phyloP scores from a whole-genome alignment of 2,888 invertebrate genomes.

The Carabus problematicus region DNA sequence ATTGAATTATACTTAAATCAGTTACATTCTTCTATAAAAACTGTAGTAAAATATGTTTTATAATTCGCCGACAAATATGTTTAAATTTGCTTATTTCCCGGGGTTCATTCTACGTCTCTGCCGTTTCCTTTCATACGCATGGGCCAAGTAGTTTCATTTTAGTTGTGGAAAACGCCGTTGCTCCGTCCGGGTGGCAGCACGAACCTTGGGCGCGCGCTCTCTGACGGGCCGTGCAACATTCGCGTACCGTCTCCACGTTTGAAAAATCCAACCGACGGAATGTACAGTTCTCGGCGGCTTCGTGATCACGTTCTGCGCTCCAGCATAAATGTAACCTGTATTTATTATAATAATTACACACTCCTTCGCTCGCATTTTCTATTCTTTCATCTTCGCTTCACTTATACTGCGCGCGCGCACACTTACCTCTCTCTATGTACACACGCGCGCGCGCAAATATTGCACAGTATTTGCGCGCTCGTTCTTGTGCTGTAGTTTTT shows the following conservation, averaged over 20 bases:
- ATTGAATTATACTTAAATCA: too few relatives aligned
- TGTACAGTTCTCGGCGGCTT: constrained; percentile 12
- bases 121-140: constrained; percentile 9
- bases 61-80: too few relatives aligned
- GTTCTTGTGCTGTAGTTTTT: too few relatives aligned
- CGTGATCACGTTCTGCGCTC: constrained; percentile 20
- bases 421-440: not conserved
- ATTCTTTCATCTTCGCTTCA: not conserved
- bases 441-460: too few relatives aligned
- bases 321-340: constrained; percentile 17
- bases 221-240: not conserved
- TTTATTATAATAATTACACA: constrained; percentile 18
- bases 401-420: not conserved
- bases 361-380: constrained; percentile 15
- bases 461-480: too few relatives aligned
- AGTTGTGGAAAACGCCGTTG: constrained; percentile 7
- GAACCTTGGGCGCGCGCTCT: not conserved
- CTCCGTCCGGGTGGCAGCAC: constrained; percentile 12
- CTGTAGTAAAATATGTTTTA: too few relatives aligned
- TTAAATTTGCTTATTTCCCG: too few relatives aligned
- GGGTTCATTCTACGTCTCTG: not conserved
- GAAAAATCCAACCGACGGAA: constrained; percentile 8
- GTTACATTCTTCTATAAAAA: too few relatives aligned
- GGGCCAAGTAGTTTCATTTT: constrained; percentile 8
- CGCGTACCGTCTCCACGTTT: not conserved